Percentiles rank a stretch among this genome's conserved stretches.
Conservation (phyloP, 2,888 invertebrate species). For the Coleophora deauratella region DNA sequence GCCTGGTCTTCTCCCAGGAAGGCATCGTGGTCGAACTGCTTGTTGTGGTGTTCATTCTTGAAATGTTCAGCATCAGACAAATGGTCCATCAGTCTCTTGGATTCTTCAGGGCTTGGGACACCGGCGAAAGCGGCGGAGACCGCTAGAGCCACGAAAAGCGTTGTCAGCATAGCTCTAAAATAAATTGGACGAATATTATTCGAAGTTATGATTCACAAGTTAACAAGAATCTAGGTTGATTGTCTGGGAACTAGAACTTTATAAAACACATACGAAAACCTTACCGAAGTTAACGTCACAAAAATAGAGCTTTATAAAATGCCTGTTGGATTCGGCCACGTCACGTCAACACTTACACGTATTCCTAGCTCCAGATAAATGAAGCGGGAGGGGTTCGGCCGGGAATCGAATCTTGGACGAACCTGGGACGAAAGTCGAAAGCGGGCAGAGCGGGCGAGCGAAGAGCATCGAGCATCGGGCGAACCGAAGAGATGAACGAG, state of each 20-base stretch:
- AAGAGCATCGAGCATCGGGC: too few species aligned
- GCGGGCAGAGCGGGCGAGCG: too few species aligned
- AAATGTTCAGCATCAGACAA: slow-evolving; percentile 88
- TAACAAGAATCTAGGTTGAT: slow-evolving; percentile 1
- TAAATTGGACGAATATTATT: too few species aligned
- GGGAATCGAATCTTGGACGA: too few species aligned
- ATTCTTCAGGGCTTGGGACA: slow-evolving; percentile 84
- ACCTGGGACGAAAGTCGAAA: too few species aligned
- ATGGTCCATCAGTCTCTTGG: slow-evolving; percentile 78
- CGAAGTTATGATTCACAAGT: too few species aligned
- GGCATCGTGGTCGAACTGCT: slow-evolving; percentile 97
- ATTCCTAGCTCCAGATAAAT: too few species aligned
- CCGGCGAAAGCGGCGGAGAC: slow-evolving; percentile 58
- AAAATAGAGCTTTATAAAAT: not conserved
- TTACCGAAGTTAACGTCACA: not conserved
- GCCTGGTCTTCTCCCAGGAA: slow-evolving; percentile 96
- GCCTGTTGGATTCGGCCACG: too few species aligned
- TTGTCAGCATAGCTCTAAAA: slow-evolving; percentile 39
- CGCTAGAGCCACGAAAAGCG: slow-evolving; percentile 46
- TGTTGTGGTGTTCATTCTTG: slow-evolving; percentile 85
- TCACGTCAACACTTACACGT: too few species aligned
- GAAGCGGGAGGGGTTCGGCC: too few species aligned
- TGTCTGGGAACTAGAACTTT: not conserved
- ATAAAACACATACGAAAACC: not conserved
- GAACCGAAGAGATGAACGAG: too few species aligned